These are phyloP conservation scores for Enteromius paludinosus DNA, from an alignment of 2,797 vertebrate species.

Conservation along the genomic window DNA sequence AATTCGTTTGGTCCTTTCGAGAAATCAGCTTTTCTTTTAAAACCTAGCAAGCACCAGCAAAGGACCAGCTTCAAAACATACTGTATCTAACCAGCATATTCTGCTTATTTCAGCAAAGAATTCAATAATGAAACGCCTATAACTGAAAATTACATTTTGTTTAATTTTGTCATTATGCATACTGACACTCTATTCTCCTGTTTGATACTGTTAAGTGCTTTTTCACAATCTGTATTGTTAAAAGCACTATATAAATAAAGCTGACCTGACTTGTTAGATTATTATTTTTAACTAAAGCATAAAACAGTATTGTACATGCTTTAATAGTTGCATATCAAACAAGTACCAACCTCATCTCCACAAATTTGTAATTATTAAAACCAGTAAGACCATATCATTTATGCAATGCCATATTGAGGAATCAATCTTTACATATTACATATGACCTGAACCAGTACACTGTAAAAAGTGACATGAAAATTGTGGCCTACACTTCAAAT, in stretches of 20 bases:
- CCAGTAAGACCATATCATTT: not conserved
- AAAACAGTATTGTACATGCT: not conserved
- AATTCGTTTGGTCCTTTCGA: constrained; percentile 6
- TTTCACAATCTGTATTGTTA: too few relatives aligned
- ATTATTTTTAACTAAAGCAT: not conserved
- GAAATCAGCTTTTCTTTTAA: not conserved
- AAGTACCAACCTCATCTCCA: not conserved
- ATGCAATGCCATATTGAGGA: not conserved
- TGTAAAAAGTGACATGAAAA: not conserved
- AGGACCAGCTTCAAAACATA: too few relatives aligned
- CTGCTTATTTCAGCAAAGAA: too few relatives aligned
- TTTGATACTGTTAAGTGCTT: too few relatives aligned
- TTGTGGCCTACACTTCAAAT: not conserved
- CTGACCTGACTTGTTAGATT: not conserved
- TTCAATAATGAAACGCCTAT: too few relatives aligned
- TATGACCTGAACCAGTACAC: not conserved
- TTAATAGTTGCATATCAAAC: not conserved
- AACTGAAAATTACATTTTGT: too few relatives aligned
- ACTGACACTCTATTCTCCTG: too few relatives aligned
- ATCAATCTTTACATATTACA: not conserved
- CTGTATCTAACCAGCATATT: too few relatives aligned
- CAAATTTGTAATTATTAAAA: not conserved
- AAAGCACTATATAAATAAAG: too few relatives aligned
- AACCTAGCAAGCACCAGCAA: too few relatives aligned
- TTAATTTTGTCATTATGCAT: too few relatives aligned